Conservation (phyloP, 35 echinoderm and acorn worm species). For the Heliocidaris tuberculata region DNA sequence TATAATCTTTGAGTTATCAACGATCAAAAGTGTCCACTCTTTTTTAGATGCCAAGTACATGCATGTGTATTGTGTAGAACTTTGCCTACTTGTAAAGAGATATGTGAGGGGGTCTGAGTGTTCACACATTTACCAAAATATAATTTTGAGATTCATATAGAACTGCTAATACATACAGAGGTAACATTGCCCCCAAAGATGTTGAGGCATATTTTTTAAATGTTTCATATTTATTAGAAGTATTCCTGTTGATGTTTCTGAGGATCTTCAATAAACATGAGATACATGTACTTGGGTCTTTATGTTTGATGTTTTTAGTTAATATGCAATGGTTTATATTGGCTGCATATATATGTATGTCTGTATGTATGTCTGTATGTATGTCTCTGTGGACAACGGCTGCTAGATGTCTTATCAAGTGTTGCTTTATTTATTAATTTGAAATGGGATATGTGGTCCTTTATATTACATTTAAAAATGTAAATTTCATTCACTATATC, state of each 20-base stretch:
- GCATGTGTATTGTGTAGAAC: too few relatives aligned
- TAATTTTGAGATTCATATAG: too few relatives aligned
- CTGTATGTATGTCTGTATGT: background rate
- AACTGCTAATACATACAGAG: too few relatives aligned
- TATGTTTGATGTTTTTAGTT: background rate
- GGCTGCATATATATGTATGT: background rate
- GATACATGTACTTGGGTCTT: background rate
- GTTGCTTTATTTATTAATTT: background rate
- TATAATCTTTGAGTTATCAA: too few relatives aligned
- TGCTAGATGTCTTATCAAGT: background rate
- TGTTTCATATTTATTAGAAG: background rate
- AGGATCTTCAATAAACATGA: background rate
- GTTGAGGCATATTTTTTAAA: background rate
- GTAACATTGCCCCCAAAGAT: background rate
- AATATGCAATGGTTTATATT: background rate
- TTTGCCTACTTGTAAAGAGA: too few relatives aligned
- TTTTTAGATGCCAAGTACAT: too few relatives aligned
- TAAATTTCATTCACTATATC: background rate
- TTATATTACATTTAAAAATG: background rate
- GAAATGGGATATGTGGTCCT: background rate
- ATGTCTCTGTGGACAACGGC: background rate
- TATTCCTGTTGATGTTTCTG: background rate
- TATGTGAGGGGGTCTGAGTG: too few relatives aligned
- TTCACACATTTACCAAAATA: too few relatives aligned
- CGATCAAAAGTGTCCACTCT: too few relatives aligned